A percentile compares a stretch with the other conserved stretches of the same genome.
These are phyloP conservation scores for Enteromius radiatus DNA, from an alignment of 2,797 vertebrate genomes.

Conservation along the genomic window DNA sequence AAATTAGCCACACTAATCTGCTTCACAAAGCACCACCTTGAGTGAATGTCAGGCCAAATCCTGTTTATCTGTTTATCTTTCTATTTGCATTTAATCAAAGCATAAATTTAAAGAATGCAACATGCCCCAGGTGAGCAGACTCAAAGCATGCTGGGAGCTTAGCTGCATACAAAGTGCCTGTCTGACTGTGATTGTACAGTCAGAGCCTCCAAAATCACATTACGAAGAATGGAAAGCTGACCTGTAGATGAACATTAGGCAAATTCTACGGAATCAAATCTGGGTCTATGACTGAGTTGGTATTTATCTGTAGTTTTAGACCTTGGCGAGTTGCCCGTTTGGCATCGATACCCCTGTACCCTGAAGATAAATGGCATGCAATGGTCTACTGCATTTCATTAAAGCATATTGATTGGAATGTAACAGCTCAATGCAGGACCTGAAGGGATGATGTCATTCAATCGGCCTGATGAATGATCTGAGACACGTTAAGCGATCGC, in stretches of 20 bases:
- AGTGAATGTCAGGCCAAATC: constrained; percentile 22
- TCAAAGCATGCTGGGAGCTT: background rate
- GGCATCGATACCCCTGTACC: constrained; percentile 1
- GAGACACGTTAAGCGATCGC: background rate
- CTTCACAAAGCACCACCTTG: constrained; percentile 28
- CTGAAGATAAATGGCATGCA: constrained; percentile 45
- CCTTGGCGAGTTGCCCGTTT: constrained; percentile 14
- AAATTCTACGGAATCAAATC: background rate
- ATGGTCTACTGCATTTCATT: constrained; percentile 42
- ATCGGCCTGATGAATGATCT: background rate
- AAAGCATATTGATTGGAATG: constrained; percentile 50
- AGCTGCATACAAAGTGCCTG: background rate
- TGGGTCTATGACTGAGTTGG: background rate
- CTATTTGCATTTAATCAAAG: constrained; percentile 49
- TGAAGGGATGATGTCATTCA: constrained; percentile 39
- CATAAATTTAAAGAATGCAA: constrained; percentile 30
- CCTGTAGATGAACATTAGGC: background rate
- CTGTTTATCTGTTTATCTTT: constrained; percentile 54
- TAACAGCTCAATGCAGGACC: constrained; percentile 19
- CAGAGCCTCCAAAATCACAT: constrained; percentile 17
- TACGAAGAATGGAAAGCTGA: background rate
- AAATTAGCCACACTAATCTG: constrained; percentile 45
- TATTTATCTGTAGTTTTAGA: constrained; percentile 20
- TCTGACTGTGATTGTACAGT: background rate
- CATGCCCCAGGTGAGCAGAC: constrained; percentile 22